A percentile compares a stretch with the other conserved stretches of the same genome.
These are phyloP conservation scores for Xerus inauris DNA, from an alignment of 2,113 vertebrate genomes.

Conservation along the genomic window DNA sequence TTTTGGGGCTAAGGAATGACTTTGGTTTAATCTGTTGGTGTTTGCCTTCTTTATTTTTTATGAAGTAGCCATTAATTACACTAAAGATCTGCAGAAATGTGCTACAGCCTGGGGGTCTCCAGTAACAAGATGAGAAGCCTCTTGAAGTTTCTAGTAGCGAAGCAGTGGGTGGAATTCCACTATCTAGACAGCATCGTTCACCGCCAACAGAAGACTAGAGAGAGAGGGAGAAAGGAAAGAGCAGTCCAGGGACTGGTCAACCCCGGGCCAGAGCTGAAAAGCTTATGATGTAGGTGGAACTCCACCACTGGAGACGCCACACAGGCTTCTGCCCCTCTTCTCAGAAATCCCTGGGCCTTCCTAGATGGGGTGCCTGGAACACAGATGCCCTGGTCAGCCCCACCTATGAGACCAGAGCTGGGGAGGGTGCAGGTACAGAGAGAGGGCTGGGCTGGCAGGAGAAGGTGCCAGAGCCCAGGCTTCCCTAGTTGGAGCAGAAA, in stretches of 20 bases:
- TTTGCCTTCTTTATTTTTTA: slow-evolving; percentile 4
- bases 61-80: slow-evolving; percentile 74
- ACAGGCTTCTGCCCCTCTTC: rapidly evolving
- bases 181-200: slow-evolving; percentile 78
- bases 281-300: too few relatives aligned
- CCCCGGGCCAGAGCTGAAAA: rapidly evolving
- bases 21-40: slow-evolving; percentile 61
- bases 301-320: rapidly evolving
- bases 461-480: background rate
- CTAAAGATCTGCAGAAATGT: slow-evolving; percentile 77
- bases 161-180: slow-evolving; percentile 81
- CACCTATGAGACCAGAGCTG: background rate
- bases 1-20: slow-evolving; percentile 61
- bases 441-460: rapidly evolving
- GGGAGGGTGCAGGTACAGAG: too few relatives aligned
- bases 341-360: background rate
- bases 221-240: background rate
- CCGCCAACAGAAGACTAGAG: slow-evolving; percentile 54
- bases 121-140: slow-evolving; percentile 78
- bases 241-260: rapidly evolving
- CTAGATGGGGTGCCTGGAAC: too few relatives aligned
- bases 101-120: slow-evolving; percentile 78
- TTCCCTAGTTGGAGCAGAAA: background rate
- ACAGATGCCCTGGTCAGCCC: rapidly evolving
- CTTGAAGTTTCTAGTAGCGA: slow-evolving; percentile 84